Evolutionary conservation across 2,113 vertebrate species (phyloP), one percentile per base, ranked within the genome.

Genomic region (Rhizomys pruinosus): DNA sequence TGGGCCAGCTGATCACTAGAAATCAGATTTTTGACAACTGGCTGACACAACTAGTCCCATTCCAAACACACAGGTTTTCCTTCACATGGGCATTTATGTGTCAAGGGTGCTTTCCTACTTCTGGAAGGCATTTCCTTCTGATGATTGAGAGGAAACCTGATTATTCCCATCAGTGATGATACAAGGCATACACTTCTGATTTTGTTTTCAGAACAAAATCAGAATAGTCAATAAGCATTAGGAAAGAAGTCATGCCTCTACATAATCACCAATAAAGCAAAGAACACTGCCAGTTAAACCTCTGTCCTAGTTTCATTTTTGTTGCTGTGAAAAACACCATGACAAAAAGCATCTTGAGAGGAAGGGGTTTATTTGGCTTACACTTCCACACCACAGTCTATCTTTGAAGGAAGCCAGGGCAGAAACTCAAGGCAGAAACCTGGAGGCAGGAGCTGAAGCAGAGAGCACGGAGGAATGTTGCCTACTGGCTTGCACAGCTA

Each of bases 1-100:
- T 77, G 87, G 66, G 12, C 42, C 79, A 89, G n/a, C 66, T 94
- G 82, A 80, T 17, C 82, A 90, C 20, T 91, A 77, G 95, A 97
- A 79, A 55, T 79, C 42, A 27, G 5, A 91, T 34, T 17, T 20
- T 52, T 77, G 76, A 87, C 47, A 88, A 47, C 90, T 92, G 77
- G 95, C 69, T 77, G 47, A 94, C 10, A 5, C 29, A 79, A 22
- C 88, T 69, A 95, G 73, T 78, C 17, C 71, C 19, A 39, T 81
- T 91, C 17, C 13, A 95, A 44, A 57, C 1, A 47, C 37, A 55
- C 16, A 91, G 19, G 5, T 19, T 69, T 6, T 77, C 42, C 32
- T 6, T 29, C 12, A 79, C 42, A 17, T 77, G 39, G n/a, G 2
- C 0, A 90, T 71, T 91, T 55, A 68, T n/a, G 42, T 76, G 52